These are phyloP conservation scores for Periophthalmus modestus DNA, from an alignment of 2,113 vertebrate genomes.

Conservation along the genomic window DNA sequence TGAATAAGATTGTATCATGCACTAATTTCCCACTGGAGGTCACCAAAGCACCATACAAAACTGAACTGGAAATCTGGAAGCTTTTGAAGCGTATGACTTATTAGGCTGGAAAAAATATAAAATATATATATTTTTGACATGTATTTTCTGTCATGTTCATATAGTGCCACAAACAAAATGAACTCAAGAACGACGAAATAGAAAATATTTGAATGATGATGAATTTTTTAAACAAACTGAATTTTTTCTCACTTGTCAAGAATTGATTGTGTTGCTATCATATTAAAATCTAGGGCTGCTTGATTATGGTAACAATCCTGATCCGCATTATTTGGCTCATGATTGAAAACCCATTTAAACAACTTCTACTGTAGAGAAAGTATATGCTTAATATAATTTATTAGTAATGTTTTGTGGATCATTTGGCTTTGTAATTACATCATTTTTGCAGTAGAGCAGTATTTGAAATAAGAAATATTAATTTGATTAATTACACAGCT, in stretches of 20 bases:
- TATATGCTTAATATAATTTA: background rate
- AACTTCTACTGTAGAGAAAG: background rate
- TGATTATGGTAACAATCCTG: background rate
- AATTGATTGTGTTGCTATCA: background rate
- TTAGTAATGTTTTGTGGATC: background rate
- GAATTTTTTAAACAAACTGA: no score
- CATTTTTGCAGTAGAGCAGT: background rate
- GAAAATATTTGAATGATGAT: background rate
- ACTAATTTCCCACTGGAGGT: conserved; percentile 70
- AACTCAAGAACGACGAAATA: background rate
- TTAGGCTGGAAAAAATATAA: background rate
- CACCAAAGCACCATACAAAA: conserved; percentile 58
- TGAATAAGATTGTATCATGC: conserved; percentile 7
- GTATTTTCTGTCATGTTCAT: background rate
- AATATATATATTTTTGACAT: background rate
- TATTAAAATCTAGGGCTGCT: background rate
- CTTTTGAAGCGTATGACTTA: conserved; percentile 12
- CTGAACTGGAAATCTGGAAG: conserved; percentile 12
- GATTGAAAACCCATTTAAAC: background rate
- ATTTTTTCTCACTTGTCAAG: background rate
- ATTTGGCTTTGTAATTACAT: background rate
- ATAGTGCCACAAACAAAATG: background rate
- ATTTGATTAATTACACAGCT: background rate
- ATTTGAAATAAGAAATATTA: no score
- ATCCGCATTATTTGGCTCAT: background rate